These are phyloP conservation scores for Crepidodera aurea DNA, from an alignment of 2,888 invertebrate species.

Conservation along the genomic window DNA sequence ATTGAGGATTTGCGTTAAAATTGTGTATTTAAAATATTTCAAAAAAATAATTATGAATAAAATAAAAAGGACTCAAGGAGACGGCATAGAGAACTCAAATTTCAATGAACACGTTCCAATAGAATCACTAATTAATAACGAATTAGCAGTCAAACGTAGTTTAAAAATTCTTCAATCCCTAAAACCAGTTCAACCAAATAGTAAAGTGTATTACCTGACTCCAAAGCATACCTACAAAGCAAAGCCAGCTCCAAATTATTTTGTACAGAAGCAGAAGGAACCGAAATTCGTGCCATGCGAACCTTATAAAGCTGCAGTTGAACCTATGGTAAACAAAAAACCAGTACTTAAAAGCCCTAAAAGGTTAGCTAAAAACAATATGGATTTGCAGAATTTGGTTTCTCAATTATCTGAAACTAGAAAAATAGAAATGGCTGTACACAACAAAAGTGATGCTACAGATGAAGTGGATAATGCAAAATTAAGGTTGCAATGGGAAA, in stretches of 20 bases:
- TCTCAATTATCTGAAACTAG: conserved; percentile 76
- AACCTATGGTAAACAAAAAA: conserved; percentile 69
- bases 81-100: conserved; percentile 46
- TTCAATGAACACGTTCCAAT: conserved; percentile 3
- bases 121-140: conserved; percentile 24
- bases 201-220: conserved; percentile 68
- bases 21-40: no score
- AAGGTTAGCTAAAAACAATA: conserved; percentile 61
- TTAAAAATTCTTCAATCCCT: conserved; percentile 48
- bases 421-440: conserved; percentile 66
- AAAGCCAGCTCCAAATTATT: conserved; percentile 65
- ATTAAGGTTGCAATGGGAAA: conserved; percentile 56
- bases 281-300: conserved; percentile 90
- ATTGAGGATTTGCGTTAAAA: no score
- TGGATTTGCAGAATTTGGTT: conserved; percentile 68
- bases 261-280: conserved; percentile 67
- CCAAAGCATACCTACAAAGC: conserved; percentile 69
- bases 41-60: neutral
- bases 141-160: conserved; percentile 2
- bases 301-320: conserved; percentile 86
- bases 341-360: conserved; percentile 32
- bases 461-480: conserved; percentile 13
- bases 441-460: conserved; percentile 38
- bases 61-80: conserved; percentile 45
- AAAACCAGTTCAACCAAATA: conserved; percentile 61